Evolutionary conservation across 2,113 vertebrate species (phyloP).

Genomic region (Nycticebus coucang): DNA sequence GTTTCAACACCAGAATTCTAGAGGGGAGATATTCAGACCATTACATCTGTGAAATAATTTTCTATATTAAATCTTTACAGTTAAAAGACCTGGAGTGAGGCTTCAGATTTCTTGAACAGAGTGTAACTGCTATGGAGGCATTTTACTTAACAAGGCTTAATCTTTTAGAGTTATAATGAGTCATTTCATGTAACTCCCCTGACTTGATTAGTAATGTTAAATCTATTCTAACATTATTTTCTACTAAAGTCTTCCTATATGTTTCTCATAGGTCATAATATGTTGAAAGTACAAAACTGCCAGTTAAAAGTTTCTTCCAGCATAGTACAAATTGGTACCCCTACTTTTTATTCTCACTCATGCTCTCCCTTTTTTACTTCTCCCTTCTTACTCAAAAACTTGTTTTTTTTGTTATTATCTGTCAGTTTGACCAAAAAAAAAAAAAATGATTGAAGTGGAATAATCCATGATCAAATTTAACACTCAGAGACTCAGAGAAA

Average conservation of each 20-base stretch:
- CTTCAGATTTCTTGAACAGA: neutral
- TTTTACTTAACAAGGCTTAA: neutral
- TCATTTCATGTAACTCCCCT: neutral
- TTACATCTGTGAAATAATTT: neutral
- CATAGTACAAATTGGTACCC: neutral
- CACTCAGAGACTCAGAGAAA: slow-evolving; percentile 40
- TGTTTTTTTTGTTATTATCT: slow-evolving; percentile 47
- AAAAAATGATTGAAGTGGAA: slow-evolving; percentile 55
- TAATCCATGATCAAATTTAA: slow-evolving; percentile 45
- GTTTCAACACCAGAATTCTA: neutral
- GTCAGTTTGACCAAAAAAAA: slow-evolving; percentile 49
- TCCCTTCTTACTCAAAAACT: neutral
- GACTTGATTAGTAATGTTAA: neutral
- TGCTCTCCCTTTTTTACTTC: neutral
- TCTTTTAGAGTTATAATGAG: neutral
- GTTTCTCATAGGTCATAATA: neutral
- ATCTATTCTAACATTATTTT: neutral
- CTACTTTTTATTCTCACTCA: slow-evolving; percentile 45
- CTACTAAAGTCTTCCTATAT: neutral
- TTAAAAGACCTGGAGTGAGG: neutral
- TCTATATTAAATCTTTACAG: neutral
- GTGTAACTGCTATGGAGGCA: neutral
- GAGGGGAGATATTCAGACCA: neutral
- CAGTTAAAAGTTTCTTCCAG: neutral
- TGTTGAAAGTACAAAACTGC: neutral